Evolutionary conservation across 1,140 invertebrate genomes (phyloP).

Genomic region (Spodoptera frugiperda): DNA sequence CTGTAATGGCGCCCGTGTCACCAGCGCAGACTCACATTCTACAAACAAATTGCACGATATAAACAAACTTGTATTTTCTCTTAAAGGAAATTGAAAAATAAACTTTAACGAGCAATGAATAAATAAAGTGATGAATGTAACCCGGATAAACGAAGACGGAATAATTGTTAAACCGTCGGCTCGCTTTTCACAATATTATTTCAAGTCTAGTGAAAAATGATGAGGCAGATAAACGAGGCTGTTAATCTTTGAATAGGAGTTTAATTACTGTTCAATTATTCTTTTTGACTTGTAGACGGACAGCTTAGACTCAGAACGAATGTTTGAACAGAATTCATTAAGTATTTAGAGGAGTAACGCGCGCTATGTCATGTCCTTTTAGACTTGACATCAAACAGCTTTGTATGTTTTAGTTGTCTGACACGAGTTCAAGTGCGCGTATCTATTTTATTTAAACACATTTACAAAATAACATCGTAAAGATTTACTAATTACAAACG

Average conservation of each 20-base stretch:
- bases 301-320: not conserved
- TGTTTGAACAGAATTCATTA: not conserved
- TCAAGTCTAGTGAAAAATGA: constrained; percentile 27
- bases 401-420: too few species aligned
- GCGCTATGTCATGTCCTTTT: too few species aligned
- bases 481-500: too few species aligned
- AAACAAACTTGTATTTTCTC: constrained; percentile 25
- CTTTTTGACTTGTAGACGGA: not conserved
- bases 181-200: constrained; percentile 32
- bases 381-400: too few species aligned
- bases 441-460: too few species aligned
- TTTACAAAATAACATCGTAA: too few species aligned
- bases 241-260: constrained; percentile 33
- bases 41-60: constrained; percentile 17
- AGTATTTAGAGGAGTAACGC: too few species aligned
- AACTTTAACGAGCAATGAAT: constrained; percentile 15
- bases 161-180: constrained; percentile 26
- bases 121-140: constrained; percentile 19
- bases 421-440: too few species aligned
- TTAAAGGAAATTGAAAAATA: constrained; percentile 4
- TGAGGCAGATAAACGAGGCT: constrained; percentile 22
- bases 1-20: constrained; percentile 23
- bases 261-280: constrained; percentile 32
- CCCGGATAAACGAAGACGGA: constrained; percentile 19
- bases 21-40: constrained; percentile 10